phyloP scores from a whole-genome alignment of 92 coral and sea anemone genomes.

The Phenganax stokvisi region DNA sequence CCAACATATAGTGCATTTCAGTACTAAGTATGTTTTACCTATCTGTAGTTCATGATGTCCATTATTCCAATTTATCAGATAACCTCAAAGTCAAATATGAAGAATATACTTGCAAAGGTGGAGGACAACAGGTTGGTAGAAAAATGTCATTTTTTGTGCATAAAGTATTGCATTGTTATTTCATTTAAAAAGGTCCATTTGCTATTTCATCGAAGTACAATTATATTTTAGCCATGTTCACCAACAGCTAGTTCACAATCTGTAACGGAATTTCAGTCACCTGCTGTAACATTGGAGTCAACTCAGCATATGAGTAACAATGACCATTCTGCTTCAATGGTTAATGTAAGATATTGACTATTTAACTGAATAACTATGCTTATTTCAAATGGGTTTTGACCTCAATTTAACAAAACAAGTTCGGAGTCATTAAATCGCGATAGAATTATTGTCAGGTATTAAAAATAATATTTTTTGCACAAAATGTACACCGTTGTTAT shows the following conservation, averaged over 20 bases:
- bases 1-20: no score
- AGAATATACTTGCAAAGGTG: conserved; percentile 5
- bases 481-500: no score
- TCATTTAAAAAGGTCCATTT: neutral
- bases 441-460: no score
- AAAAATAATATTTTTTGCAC: no score
- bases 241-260: neutral
- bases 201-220: neutral
- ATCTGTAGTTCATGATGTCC: neutral
- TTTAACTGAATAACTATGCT: neutral
- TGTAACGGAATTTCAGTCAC: neutral
- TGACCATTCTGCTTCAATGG: neutral
- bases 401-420: neutral
- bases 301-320: neutral
- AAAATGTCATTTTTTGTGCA: no score
- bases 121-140: neutral
- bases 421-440: neutral
- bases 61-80: neutral
- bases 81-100: conserved; percentile 14
- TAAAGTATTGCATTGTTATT: neutral
- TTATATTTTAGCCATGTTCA: neutral
- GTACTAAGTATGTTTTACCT: neutral
- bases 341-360: neutral
- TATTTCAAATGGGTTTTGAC: no score
- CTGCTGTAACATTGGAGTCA: neutral